phyloP scores from a whole-genome alignment of 2,888 invertebrate species.

The Drosophila barbarae region DNA sequence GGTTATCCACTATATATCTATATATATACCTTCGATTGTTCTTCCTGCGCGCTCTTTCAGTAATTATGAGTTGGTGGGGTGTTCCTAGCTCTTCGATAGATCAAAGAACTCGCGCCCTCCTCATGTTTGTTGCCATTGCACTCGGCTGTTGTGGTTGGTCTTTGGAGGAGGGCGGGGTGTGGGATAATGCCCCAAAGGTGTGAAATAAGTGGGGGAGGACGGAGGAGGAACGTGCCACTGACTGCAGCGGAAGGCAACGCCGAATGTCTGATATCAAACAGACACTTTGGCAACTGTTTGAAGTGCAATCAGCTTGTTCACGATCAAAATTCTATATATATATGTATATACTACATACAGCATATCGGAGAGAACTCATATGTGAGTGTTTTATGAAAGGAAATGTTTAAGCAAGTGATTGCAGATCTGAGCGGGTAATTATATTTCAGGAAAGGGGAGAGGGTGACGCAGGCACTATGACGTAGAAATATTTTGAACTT shows the following conservation, averaged over 20 bases:
- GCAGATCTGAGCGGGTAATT: conserved; percentile 32
- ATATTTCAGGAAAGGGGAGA: conserved; percentile 1
- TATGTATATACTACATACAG: neutral
- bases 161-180: conserved; percentile 12
- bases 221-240: conserved; percentile 28
- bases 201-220: conserved; percentile 51
- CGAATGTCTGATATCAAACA: conserved; percentile 74
- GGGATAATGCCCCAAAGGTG: conserved; percentile 46
- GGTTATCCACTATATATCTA: conserved; percentile 40
- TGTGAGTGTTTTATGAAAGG: conserved; percentile 35
- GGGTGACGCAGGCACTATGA: neutral
- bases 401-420: conserved; percentile 36
- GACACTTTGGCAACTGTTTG: conserved; percentile 76
- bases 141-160: conserved; percentile 60
- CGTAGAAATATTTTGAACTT: neutral
- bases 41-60: conserved; percentile 45
- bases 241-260: conserved; percentile 48
- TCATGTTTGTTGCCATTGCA: conserved; percentile 74
- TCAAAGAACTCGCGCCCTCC: conserved; percentile 64
- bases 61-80: conserved; percentile 60
- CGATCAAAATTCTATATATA: conserved; percentile 54
- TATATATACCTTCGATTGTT: conserved; percentile 36
- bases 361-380: neutral
- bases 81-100: conserved; percentile 53
- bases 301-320: conserved; percentile 63